phyloP scores from a whole-genome alignment of 2,113 vertebrate genomes.

The Irena cyanogastra region DNA sequence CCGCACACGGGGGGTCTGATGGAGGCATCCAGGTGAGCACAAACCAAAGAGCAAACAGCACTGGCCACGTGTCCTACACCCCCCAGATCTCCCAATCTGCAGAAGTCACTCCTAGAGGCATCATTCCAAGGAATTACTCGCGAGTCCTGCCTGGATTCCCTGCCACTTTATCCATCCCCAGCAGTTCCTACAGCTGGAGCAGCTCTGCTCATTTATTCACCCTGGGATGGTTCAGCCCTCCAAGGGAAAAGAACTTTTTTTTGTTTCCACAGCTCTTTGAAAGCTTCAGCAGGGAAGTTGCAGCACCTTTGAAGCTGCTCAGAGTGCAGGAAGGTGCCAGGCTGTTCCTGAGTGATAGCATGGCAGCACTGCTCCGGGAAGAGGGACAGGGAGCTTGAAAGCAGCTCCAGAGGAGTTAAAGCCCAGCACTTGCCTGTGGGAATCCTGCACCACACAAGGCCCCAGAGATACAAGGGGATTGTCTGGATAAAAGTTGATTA shows the following conservation, averaged over 20 bases:
- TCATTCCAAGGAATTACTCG: accelerated
- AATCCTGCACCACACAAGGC: background rate
- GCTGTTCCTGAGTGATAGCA: background rate
- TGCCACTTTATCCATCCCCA: background rate
- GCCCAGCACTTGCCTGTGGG: background rate
- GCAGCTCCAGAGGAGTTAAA: background rate
- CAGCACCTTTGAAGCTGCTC: background rate
- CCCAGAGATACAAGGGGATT: constrained; percentile 15
- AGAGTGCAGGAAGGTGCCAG: background rate
- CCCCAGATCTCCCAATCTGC: accelerated
- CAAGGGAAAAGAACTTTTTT: background rate
- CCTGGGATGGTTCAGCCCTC: background rate
- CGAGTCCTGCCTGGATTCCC: background rate
- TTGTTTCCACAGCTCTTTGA: background rate
- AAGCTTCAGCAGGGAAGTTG: background rate
- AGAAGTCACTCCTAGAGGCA: accelerated
- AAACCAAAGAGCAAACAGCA: background rate
- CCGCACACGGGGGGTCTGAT: accelerated
- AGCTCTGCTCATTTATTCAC: background rate
- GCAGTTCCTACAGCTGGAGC: background rate
- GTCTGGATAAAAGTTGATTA: constrained; percentile 57
- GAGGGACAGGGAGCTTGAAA: background rate
- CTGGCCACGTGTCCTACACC: background rate
- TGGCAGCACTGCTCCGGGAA: accelerated
- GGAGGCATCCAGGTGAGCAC: background rate